A percentile compares a stretch with the other conserved stretches of the same genome.
Conservation (phyloP, 2,797 vertebrate species). For the Triplophysa yarkandensis region DNA sequence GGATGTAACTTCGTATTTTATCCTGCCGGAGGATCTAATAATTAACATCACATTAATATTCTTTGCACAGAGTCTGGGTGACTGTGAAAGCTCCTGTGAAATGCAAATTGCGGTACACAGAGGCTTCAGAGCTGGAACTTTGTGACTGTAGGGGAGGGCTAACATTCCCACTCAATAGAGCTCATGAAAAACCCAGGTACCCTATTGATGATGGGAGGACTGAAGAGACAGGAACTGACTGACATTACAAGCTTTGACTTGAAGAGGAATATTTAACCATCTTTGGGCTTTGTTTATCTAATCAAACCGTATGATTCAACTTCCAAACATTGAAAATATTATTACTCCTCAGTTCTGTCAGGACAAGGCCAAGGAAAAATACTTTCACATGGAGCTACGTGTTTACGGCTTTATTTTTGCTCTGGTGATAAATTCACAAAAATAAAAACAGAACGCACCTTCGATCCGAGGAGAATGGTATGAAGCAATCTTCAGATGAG, state of each 20-base stretch:
- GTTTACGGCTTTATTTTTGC: slow-evolving; percentile 52
- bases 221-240: neutral
- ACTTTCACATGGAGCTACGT: slow-evolving; percentile 59
- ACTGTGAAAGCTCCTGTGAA: slow-evolving; percentile 72
- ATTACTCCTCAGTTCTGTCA: slow-evolving; percentile 27
- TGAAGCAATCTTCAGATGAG: slow-evolving; percentile 50
- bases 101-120: slow-evolving; percentile 72
- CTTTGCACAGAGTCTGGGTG: slow-evolving; percentile 71
- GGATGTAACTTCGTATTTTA: slow-evolving; percentile 67
- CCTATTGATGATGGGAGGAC: slow-evolving; percentile 22
- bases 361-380: slow-evolving; percentile 22
- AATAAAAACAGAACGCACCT: slow-evolving; percentile 59
- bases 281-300: slow-evolving; percentile 13
- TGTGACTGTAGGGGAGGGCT: slow-evolving; percentile 38
- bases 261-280: slow-evolving; percentile 22
- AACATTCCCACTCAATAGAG: slow-evolving; percentile 23
- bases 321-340: slow-evolving; percentile 7
- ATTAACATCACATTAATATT: slow-evolving; percentile 79
- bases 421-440: slow-evolving; percentile 60
- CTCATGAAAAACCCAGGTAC: slow-evolving; percentile 12
- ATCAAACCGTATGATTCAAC: slow-evolving; percentile 30
- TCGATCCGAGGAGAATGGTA: slow-evolving; percentile 57
- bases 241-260: neutral
- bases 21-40: slow-evolving; percentile 66
- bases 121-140: slow-evolving; percentile 27